Base-by-base conservation (phyloP, 2,888 invertebrate genomes). In the Rhogogaster chlorosoma region DNA sequence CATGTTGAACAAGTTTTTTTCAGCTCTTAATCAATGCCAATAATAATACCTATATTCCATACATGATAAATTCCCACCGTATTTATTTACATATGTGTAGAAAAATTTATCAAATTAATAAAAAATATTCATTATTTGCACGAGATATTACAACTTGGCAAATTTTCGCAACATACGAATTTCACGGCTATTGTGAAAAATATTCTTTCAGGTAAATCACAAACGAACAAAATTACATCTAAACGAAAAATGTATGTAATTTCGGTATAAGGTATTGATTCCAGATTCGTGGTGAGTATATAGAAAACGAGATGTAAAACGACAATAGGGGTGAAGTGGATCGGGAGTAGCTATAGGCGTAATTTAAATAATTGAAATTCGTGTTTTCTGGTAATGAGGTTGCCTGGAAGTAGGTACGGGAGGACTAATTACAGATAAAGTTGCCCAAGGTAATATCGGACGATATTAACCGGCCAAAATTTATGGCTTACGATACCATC, bases 331-430 rank as follows among this genome's bases (percentile, higher is more conserved):
- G 45, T 45, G 45, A 78, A 78, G 78, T 36, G 57, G 7, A 18
- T n/a, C 57, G 36, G 26, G 36, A n/a, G 32, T 57, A 75, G 75
- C 45, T 45, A 53, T 53, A 78, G 57, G 67, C 26, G 42, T 36
- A 73, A 86, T 86, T 84, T 45, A 71, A 84, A 86, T 86, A 86
- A 86, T 75, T 45, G 80, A 73, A 84, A 86, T 85, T 85, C 85
- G 78, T 84, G 85, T 85, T 86, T 84, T 70, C 73, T 75, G 86
- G 38, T 84, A 84, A 86, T 84, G 80, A 84, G 82, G 75, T 80
- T 18, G 18, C 75, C 75, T 18, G n/a, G 57, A 78, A 18, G n/a
- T 53, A 36, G 70, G 36, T 45, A 75, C 26, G 26, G 12, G 22
- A 45, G 18, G 36, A 70, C 70, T 75, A 75, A 75, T 75, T 22